These are phyloP conservation scores for Crossocerus cetratus DNA, from an alignment of 2,888 invertebrate genomes.

Conservation along the genomic window DNA sequence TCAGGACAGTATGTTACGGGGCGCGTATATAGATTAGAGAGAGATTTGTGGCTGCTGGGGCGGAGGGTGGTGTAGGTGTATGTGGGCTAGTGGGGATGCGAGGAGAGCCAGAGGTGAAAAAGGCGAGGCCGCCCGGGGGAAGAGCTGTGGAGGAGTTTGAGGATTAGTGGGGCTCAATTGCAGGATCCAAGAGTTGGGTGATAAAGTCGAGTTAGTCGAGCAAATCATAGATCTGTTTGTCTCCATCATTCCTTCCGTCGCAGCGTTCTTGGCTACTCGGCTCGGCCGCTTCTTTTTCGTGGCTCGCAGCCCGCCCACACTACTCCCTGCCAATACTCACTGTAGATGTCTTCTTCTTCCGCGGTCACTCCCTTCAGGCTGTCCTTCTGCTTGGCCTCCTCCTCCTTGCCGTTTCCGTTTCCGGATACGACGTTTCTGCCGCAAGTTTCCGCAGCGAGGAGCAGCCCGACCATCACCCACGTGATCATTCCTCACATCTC, in stretches of 20 bases:
- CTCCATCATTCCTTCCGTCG: neutral
- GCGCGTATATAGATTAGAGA: constrained; percentile 28
- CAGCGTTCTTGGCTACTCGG: neutral
- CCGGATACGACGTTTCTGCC: constrained; percentile 74
- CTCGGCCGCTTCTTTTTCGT: constrained; percentile 6
- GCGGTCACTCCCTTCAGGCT: constrained; percentile 66
- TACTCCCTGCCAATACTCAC: constrained; percentile 61
- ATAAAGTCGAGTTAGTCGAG: constrained; percentile 55
- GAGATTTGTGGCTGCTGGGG: constrained; percentile 33
- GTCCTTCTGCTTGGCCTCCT: constrained; percentile 70
- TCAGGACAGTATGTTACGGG: constrained; percentile 41
- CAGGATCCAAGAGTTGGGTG: constrained; percentile 47
- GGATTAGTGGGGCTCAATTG: constrained; percentile 57
- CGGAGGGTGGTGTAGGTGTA: constrained; percentile 1
- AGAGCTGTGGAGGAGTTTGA: constrained; percentile 17
- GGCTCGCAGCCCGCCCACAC: neutral
- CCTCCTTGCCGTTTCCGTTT: constrained; percentile 72
- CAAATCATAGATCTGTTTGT: constrained; percentile 57
- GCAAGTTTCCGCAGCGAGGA: constrained; percentile 76
- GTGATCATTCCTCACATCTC: constrained; percentile 78
- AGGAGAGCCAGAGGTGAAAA: neutral
- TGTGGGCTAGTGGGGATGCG: neutral
- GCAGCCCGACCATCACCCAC: constrained; percentile 77
- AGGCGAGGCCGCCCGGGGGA: constrained; percentile 25
- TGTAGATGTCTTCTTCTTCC: constrained; percentile 75